Evolutionary conservation across 2,888 invertebrate genomes (phyloP).

Genomic region (Lysandra coridon): DNA sequence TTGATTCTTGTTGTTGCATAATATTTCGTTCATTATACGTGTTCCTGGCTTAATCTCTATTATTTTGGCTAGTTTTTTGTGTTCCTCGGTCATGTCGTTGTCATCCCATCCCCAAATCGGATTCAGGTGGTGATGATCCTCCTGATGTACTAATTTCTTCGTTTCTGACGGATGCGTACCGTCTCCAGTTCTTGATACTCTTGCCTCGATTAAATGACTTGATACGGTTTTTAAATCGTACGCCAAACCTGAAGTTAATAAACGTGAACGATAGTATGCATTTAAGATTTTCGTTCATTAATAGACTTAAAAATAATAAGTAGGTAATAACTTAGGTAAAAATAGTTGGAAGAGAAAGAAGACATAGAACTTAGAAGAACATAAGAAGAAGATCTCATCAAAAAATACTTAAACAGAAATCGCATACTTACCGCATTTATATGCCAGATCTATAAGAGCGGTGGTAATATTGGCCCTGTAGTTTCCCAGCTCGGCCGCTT

Average conservation of each 20-base stretch:
- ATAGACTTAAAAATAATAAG: background rate
- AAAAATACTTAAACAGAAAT: background rate
- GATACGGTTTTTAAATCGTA: slow-evolving; percentile 92
- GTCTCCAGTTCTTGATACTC: slow-evolving; percentile 87
- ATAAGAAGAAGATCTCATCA: background rate
- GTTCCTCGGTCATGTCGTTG: slow-evolving; percentile 85
- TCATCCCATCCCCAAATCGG: slow-evolving; percentile 93
- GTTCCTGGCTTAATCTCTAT: slow-evolving; percentile 34
- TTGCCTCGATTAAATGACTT: slow-evolving; percentile 83
- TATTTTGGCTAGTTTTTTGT: slow-evolving; percentile 79
- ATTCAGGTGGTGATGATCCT: slow-evolving; percentile 70
- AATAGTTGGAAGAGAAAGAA: too few species aligned
- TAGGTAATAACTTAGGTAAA: too few species aligned
- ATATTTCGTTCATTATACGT: background rate
- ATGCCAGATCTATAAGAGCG: slow-evolving; percentile 84
- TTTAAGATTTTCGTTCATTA: background rate
- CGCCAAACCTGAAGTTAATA: slow-evolving; percentile 84
- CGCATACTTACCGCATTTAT: slow-evolving; percentile 80
- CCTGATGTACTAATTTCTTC: slow-evolving; percentile 39
- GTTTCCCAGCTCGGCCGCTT: slow-evolving; percentile 85
- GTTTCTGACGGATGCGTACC: slow-evolving; percentile 75
- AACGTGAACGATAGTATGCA: too few species aligned
- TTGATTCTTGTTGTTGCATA: background rate
- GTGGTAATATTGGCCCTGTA: slow-evolving; percentile 84
- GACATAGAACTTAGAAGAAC: too few species aligned